Conservation (phyloP, 2,888 invertebrate species). For the Cephalotes varians region DNA sequence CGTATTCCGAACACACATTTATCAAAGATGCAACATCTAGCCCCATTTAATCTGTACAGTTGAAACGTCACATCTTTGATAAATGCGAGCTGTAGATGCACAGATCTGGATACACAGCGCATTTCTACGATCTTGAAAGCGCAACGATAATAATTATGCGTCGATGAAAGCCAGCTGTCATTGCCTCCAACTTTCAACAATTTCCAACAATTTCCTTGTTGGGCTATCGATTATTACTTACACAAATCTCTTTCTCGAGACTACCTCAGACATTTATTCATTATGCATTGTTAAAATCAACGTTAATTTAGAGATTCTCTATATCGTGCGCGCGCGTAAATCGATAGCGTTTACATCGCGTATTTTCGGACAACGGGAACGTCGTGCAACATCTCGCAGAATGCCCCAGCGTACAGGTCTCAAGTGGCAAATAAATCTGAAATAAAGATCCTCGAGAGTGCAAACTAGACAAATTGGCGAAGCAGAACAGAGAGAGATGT, state of each 20-base stretch:
- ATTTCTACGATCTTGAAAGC: slow-evolving; percentile 30
- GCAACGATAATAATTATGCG: slow-evolving; percentile 26
- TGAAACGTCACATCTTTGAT: slow-evolving; percentile 63
- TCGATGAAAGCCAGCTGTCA: slow-evolving; percentile 29
- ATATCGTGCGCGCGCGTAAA: neutral
- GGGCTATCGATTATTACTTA: neutral
- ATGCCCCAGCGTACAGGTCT: neutral
- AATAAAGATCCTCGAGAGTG: slow-evolving; percentile 58
- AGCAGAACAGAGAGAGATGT: slow-evolving; percentile 34
- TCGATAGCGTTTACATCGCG: slow-evolving; percentile 17
- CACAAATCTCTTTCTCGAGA: neutral
- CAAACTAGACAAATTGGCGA: slow-evolving; percentile 60
- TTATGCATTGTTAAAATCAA: neutral
- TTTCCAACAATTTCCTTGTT: neutral
- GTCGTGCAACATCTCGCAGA: slow-evolving; percentile 6
- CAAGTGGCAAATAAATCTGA: slow-evolving; percentile 55
- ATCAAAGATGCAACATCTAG: slow-evolving; percentile 61
- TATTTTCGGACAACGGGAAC: neutral
- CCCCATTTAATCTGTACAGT: slow-evolving; percentile 64
- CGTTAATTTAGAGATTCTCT: neutral
- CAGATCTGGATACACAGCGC: slow-evolving; percentile 9
- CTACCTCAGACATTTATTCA: neutral
- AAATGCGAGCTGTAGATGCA: slow-evolving; percentile 59
- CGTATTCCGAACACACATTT: slow-evolving; percentile 60
- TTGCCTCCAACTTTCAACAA: neutral